phyloP scores from a whole-genome alignment of 2,113 vertebrate genomes.

The Thalassarche chlororhynchos region DNA sequence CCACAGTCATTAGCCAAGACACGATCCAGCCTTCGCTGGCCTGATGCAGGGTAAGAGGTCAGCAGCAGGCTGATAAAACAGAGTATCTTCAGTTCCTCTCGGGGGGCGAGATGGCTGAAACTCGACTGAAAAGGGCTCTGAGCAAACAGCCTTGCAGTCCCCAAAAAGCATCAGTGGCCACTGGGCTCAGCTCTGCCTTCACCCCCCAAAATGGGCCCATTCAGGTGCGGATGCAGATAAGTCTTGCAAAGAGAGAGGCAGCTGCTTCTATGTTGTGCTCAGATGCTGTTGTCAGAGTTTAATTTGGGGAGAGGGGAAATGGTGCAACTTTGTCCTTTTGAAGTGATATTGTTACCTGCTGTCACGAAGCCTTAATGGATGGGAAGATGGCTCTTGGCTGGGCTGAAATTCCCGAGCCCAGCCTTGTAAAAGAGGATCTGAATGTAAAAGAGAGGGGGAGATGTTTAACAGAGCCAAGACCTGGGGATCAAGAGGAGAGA shows the following conservation, averaged over 20 bases:
- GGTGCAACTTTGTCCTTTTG: background rate
- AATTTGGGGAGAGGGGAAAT: background rate
- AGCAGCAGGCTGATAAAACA: constrained; percentile 31
- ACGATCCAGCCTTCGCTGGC: constrained; percentile 18
- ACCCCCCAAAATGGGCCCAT: fast-evolving
- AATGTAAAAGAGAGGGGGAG: constrained; percentile 21
- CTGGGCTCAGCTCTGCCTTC: fast-evolving
- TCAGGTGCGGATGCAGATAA: fast-evolving
- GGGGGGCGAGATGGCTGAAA: background rate
- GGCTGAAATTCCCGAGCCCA: background rate
- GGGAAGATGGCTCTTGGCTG: constrained; percentile 23
- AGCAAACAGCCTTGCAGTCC: background rate
- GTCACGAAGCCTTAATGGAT: constrained; percentile 2
- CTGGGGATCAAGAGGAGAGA: background rate
- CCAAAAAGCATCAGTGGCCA: fast-evolving
- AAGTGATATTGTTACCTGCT: constrained; percentile 15
- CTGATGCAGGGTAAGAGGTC: constrained; percentile 29
- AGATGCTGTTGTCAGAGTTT: background rate
- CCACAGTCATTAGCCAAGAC: constrained; percentile 13
- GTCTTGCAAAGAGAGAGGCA: background rate
- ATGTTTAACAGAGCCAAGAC: constrained; percentile 48
- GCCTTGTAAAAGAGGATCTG: constrained; percentile 64
- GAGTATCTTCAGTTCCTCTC: background rate
- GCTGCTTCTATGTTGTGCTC: background rate
- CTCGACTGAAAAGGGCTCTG: fast-evolving